A percentile compares a stretch with the other conserved stretches of the same genome.
Evolutionary conservation across 2,797 vertebrate genomes (phyloP).

Genomic region (Sebastes matsubarae): DNA sequence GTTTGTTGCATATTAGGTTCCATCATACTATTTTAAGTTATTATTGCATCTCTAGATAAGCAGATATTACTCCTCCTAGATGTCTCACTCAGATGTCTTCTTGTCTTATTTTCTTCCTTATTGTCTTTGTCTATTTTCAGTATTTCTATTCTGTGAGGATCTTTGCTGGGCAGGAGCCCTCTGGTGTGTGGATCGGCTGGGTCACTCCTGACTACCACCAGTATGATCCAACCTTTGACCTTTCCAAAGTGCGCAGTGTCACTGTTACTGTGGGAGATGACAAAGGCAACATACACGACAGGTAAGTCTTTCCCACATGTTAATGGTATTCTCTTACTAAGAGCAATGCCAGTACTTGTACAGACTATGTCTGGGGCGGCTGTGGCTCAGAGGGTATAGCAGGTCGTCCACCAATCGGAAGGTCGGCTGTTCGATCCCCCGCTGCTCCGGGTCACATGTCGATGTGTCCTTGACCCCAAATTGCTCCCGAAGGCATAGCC

Average conservation of each 20-base stretch:
- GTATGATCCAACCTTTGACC: slow-evolving; percentile 89
- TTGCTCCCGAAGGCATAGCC: too few relatives aligned
- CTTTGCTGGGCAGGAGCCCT: slow-evolving; percentile 93
- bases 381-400: too few relatives aligned
- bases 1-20: not conserved
- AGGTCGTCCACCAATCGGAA: too few relatives aligned
- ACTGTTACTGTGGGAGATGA: slow-evolving; percentile 94
- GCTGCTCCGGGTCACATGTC: too few relatives aligned
- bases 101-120: not conserved
- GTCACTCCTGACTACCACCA: slow-evolving; percentile 96
- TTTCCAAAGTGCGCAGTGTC: slow-evolving; percentile 89
- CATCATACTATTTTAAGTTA: not conserved
- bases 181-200: slow-evolving; percentile 93
- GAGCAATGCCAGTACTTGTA: not conserved
- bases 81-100: not conserved
- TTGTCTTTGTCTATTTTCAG: slow-evolving; percentile 65
- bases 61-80: not conserved
- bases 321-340: not conserved
- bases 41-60: not conserved
- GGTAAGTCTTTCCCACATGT: slow-evolving; percentile 70
- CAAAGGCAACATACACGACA: slow-evolving; percentile 93
- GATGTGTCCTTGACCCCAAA: too few relatives aligned
- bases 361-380: not conserved
- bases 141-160: slow-evolving; percentile 94
- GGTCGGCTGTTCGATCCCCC: fast-evolving